Percentiles rank a stretch among this genome's conserved stretches.
Evolutionary conservation across 2,113 vertebrate species (phyloP).

Genomic region (Sakesphorus luctuosus): DNA sequence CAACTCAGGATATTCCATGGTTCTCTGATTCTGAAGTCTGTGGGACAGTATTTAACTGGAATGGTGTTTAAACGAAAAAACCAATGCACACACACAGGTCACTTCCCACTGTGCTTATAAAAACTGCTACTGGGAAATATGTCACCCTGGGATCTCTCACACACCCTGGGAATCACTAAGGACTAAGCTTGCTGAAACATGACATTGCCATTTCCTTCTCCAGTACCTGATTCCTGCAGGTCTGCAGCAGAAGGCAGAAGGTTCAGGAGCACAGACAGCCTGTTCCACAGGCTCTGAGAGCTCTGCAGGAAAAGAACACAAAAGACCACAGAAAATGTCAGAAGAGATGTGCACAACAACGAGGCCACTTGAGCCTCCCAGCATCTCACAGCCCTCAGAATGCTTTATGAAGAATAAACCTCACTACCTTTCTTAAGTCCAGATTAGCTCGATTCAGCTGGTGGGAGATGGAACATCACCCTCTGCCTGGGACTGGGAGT

Average conservation of each 20-base stretch:
- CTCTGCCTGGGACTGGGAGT: background rate
- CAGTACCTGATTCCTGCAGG: conserved; percentile 88
- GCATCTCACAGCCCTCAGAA: background rate
- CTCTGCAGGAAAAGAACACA: conserved; percentile 76
- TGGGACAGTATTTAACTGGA: background rate
- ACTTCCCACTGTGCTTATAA: background rate
- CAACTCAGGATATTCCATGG: background rate
- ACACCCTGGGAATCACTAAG: background rate
- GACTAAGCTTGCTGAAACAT: background rate
- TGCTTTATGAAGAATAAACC: background rate
- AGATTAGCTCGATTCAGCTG: background rate
- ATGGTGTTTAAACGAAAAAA: background rate
- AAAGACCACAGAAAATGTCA: background rate
- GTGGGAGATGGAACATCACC: background rate
- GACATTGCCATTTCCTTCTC: background rate
- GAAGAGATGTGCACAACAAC: accelerated
- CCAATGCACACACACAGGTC: accelerated
- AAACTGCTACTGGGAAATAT: background rate
- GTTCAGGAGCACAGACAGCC: conserved; percentile 95
- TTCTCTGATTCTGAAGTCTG: background rate
- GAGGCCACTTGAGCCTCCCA: background rate
- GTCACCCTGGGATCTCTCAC: background rate
- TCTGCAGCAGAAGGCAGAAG: conserved; percentile 89
- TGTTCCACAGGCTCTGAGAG: conserved; percentile 97
- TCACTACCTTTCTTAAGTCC: background rate